These are phyloP conservation scores for Carassius carassius DNA, from an alignment of 2,113 vertebrate genomes.

Conservation along the genomic window DNA sequence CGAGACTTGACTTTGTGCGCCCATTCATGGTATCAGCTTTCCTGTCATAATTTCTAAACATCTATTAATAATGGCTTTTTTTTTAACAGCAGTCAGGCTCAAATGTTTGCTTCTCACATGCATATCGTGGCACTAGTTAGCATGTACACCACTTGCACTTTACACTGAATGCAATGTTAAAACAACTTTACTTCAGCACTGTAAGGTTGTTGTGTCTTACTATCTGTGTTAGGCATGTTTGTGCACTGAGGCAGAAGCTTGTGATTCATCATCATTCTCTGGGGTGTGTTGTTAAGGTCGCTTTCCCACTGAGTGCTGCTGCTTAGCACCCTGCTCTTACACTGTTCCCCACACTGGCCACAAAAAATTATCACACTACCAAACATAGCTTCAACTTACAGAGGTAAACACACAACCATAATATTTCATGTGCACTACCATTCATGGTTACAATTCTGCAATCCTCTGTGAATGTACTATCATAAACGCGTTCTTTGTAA, in stretches of 20 bases:
- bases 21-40: too few species aligned
- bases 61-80: not conserved
- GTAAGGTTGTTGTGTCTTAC: not conserved
- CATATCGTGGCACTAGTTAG: not conserved
- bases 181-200: not conserved
- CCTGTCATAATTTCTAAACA: not conserved
- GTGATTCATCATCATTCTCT: conserved; percentile 57
- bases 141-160: not conserved
- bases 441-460: not conserved
- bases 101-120: not conserved
- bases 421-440: not conserved
- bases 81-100: not conserved
- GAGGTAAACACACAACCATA: not conserved
- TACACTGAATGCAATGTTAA: not conserved
- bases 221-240: conserved; percentile 26
- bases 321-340: conserved; percentile 69
- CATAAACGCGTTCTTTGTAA: not conserved
- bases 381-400: conserved; percentile 3
- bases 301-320: conserved; percentile 69
- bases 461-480: not conserved
- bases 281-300: conserved; percentile 63
- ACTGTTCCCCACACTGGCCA: conserved; percentile 36
- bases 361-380: conserved; percentile 7
- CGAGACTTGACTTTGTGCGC: not conserved
- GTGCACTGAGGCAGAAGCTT: conserved; percentile 43